These are phyloP conservation scores for Dreissena rostriformis DNA, from an alignment of 1,140 invertebrate genomes.

Conservation along the genomic window DNA sequence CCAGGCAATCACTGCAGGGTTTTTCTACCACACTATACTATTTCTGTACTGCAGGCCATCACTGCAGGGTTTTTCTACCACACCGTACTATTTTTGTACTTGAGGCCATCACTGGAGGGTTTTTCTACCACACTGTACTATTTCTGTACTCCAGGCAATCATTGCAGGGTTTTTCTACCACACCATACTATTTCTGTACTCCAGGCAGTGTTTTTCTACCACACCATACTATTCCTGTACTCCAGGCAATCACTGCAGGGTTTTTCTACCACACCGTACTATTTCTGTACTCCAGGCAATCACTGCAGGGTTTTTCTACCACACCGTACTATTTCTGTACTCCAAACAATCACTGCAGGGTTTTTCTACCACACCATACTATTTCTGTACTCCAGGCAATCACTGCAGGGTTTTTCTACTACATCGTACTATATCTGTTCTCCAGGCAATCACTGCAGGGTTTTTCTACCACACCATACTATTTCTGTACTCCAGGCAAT, in stretches of 20 bases:
- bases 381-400: no score
- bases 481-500: background rate
- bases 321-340: background rate
- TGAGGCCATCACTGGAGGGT: no score
- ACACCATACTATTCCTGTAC: conserved; percentile 90
- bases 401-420: no score
- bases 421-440: background rate
- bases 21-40: background rate
- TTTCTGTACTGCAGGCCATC: background rate
- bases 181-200: conserved; percentile 26
- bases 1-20: background rate
- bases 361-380: no score
- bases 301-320: background rate
- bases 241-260: conserved; percentile 94
- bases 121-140: background rate
- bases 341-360: background rate
- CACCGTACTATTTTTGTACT: no score
- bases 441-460: background rate
- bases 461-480: background rate
- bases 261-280: conserved; percentile 99
- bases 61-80: background rate
- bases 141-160: background rate
- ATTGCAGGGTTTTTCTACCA: background rate
- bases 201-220: conserved; percentile 98
- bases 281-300: no score